A percentile compares a stretch with the other conserved stretches of the same genome.
Conservation (phyloP, 2,797 vertebrate species). For the Delichon dasypus region DNA sequence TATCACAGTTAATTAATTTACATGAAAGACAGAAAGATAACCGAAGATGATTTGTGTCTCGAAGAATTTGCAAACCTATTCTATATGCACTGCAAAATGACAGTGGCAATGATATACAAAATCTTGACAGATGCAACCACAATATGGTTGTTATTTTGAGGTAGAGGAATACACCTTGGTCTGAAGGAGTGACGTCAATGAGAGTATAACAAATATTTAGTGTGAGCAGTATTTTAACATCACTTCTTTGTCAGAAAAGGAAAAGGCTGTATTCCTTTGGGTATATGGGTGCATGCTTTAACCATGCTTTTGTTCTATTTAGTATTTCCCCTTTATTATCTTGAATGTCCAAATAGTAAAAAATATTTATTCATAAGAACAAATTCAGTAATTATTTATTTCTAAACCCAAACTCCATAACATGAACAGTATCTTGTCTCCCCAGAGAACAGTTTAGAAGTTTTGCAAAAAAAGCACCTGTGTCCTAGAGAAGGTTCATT, state of each 20-base stretch:
- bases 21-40: background rate
- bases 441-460: background rate
- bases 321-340: background rate
- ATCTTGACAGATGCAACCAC: background rate
- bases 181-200: background rate
- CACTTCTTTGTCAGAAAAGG: background rate
- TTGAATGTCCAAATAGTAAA: background rate
- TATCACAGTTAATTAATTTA: constrained; percentile 23
- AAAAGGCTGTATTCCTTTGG: background rate
- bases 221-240: background rate
- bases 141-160: background rate
- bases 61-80: background rate
- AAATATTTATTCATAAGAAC: background rate
- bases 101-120: background rate
- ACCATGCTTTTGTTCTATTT: background rate
- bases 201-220: background rate
- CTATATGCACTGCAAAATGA: background rate
- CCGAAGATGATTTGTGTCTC: background rate
- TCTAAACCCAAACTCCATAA: background rate
- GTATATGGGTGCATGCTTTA: background rate
- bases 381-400: background rate
- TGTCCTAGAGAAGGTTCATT: background rate
- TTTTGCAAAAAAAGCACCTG: background rate
- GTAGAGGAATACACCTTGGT: background rate
- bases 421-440: background rate